A percentile compares a stretch with the other conserved stretches of the same genome.
phyloP scores from a whole-genome alignment of 2,888 invertebrate genomes.

The Macrosoma leucophasiata region DNA sequence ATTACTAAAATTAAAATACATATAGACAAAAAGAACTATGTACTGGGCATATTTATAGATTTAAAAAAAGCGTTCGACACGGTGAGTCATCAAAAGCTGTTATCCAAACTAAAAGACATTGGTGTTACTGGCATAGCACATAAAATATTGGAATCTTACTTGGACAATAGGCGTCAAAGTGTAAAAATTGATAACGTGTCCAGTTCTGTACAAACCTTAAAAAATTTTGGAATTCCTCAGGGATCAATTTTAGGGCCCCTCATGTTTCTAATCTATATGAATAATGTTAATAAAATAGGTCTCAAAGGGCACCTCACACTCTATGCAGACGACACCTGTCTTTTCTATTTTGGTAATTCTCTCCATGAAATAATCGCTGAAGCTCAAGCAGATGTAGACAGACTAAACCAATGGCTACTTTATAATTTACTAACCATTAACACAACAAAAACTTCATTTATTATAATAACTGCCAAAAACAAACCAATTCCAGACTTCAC shows the following conservation, averaged over 20 bases:
- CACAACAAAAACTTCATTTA: slow-evolving; percentile 1
- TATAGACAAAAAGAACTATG: slow-evolving; percentile 15
- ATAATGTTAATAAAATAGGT: slow-evolving; percentile 4
- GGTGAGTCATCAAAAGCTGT: slow-evolving; percentile 10
- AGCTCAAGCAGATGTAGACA: slow-evolving; percentile 3
- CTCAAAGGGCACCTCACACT: slow-evolving; percentile 4
- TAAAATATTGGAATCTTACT: slow-evolving; percentile 14
- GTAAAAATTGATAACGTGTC: slow-evolving; percentile 12
- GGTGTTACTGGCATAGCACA: slow-evolving; percentile 13
- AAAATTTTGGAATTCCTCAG: slow-evolving; percentile 18
- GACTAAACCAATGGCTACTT: slow-evolving; percentile 1
- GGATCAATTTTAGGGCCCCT: slow-evolving; percentile 20
- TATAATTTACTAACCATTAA: slow-evolving; percentile 4
- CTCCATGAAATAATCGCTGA: background rate
- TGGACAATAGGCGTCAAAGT: slow-evolving; percentile 16
- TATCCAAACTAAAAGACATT: slow-evolving; percentile 11
- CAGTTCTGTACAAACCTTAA: slow-evolving; percentile 8
- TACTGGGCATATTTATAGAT: slow-evolving; percentile 9
- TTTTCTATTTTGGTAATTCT: slow-evolving; percentile 8
- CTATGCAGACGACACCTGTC: slow-evolving; percentile 9
- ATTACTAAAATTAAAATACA: slow-evolving; percentile 8
- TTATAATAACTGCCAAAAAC: slow-evolving; percentile 2
- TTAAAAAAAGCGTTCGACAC: slow-evolving; percentile 10
- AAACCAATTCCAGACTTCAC: slow-evolving; percentile 3
- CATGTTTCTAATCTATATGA: slow-evolving; percentile 11